phyloP scores from a whole-genome alignment of 2,797 vertebrate genomes.

The Phataginus tetradactyla region DNA sequence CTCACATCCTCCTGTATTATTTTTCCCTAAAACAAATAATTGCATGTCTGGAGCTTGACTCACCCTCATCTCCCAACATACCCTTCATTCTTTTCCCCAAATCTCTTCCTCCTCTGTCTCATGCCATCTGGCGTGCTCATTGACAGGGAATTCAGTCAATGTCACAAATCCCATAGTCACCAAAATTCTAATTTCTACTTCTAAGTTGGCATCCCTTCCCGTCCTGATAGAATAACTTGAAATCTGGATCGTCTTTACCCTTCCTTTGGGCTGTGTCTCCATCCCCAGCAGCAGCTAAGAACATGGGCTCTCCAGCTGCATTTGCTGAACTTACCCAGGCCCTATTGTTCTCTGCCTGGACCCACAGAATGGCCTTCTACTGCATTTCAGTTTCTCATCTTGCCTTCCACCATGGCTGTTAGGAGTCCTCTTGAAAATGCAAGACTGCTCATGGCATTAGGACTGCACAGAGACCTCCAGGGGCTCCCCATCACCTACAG shows the following conservation, averaged over 20 bases:
- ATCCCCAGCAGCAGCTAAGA: background rate
- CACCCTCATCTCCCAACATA: background rate
- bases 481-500: background rate
- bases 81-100: background rate
- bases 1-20: background rate
- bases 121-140: background rate
- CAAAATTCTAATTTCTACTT: background rate
- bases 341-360: background rate
- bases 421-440: background rate
- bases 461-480: background rate
- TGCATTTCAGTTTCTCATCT: background rate
- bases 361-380: background rate
- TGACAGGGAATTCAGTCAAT: background rate
- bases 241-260: background rate
- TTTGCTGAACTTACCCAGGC: fast-evolving
- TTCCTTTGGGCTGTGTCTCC: background rate
- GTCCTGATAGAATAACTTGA: background rate
- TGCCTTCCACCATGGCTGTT: background rate
- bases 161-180: background rate
- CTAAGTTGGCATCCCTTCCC: background rate
- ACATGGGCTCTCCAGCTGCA: background rate
- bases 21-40: slow-evolving; percentile 58
- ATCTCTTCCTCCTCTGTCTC: background rate
- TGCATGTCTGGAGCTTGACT: background rate
- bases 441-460: background rate